phyloP scores from a whole-genome alignment of 2,888 invertebrate genomes.

The Spisula solida region DNA sequence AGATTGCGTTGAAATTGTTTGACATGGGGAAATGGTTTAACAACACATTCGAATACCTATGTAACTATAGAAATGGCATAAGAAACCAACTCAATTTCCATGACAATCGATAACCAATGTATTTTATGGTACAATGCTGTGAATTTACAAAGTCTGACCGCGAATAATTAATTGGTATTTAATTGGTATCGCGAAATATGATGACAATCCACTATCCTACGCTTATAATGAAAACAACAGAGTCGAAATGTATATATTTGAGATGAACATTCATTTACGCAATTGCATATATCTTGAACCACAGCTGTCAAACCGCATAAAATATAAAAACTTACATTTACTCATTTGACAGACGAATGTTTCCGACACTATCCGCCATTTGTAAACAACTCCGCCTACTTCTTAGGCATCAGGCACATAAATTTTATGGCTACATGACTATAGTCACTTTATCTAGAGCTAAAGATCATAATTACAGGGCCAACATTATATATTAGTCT shows the following conservation, averaged over 20 bases:
- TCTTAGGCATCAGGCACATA: neutral
- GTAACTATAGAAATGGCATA: too few species aligned
- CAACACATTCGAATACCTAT: too few species aligned
- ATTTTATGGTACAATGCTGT: neutral
- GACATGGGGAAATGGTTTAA: too few species aligned
- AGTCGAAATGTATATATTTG: neutral
- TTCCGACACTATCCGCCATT: conserved; percentile 48
- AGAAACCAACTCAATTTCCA: neutral
- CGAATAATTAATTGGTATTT: neutral
- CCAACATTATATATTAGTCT: too few species aligned
- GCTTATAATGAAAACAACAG: neutral
- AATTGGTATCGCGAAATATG: neutral
- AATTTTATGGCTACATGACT: neutral
- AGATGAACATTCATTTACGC: neutral
- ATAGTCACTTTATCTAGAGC: too few species aligned
- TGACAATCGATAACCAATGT: neutral
- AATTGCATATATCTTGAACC: neutral
- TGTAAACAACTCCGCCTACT: conserved; percentile 70
- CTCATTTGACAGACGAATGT: neutral
- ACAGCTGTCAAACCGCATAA: neutral
- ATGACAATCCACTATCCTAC: neutral
- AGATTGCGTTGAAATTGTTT: too few species aligned
- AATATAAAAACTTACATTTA: neutral
- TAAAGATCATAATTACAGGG: too few species aligned
- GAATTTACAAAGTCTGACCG: neutral